These are phyloP conservation scores for Caranx melampygus DNA, from an alignment of 2,113 vertebrate genomes.

Conservation along the genomic window DNA sequence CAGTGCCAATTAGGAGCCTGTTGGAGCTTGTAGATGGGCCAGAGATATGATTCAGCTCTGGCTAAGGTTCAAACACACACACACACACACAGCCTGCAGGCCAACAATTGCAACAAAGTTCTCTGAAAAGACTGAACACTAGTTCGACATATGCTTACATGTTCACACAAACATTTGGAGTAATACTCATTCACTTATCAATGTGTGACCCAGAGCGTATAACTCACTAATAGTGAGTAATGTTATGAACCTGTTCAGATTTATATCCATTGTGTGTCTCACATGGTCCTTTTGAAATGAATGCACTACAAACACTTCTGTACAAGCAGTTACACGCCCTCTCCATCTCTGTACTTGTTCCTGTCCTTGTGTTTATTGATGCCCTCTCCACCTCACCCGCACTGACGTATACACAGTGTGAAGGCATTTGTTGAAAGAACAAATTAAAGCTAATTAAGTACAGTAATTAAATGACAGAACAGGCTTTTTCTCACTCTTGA, in stretches of 20 bases:
- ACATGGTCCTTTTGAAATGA: slow-evolving; percentile 56
- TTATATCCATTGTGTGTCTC: slow-evolving; percentile 4
- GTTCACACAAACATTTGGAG: slow-evolving; percentile 48
- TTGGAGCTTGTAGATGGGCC: slow-evolving; percentile 74
- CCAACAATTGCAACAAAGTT: slow-evolving; percentile 57
- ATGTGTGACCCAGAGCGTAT: slow-evolving; percentile 29
- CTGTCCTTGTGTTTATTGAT: slow-evolving; percentile 34
- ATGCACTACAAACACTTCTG: slow-evolving; percentile 26
- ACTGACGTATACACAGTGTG: slow-evolving; percentile 53
- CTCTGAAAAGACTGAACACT: slow-evolving; percentile 39
- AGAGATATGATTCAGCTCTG: slow-evolving; percentile 77
- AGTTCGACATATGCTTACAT: slow-evolving; percentile 42
- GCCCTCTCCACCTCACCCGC: neutral
- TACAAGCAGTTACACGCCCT: slow-evolving; percentile 32
- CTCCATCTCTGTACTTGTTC: neutral
- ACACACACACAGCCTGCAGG: slow-evolving; percentile 47
- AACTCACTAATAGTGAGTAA: slow-evolving; percentile 56
- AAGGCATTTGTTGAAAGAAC: slow-evolving; percentile 69
- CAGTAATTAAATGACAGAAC: slow-evolving; percentile 86
- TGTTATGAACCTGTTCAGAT: slow-evolving; percentile 18
- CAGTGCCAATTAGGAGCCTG: slow-evolving; percentile 79
- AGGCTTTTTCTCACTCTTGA: slow-evolving; percentile 87
- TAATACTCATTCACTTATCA: slow-evolving; percentile 32
- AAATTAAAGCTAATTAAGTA: slow-evolving; percentile 77
- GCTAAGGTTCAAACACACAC: slow-evolving; percentile 53